These are phyloP conservation scores for Xyrichtys novacula DNA, from an alignment of 2,797 vertebrate genomes.

Conservation along the genomic window DNA sequence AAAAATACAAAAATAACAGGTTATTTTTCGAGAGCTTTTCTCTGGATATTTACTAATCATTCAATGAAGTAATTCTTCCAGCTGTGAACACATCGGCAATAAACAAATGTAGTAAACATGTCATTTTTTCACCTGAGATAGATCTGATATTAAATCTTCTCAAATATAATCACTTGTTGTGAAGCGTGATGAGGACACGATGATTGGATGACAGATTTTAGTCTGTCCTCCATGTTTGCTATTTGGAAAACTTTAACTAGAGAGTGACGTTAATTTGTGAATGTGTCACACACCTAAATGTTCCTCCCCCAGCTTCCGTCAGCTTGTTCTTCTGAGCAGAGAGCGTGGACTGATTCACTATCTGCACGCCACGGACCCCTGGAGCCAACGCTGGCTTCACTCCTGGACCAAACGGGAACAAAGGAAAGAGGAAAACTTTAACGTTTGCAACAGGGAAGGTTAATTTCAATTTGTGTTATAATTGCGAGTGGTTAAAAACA, in stretches of 20 bases:
- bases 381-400: constrained; percentile 87
- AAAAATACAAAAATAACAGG: too few species aligned
- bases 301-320: constrained; percentile 91
- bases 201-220: not conserved
- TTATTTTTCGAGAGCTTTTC: too few species aligned
- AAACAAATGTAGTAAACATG: too few species aligned
- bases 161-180: too few species aligned
- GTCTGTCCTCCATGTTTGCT: not conserved
- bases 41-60: too few species aligned
- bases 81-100: too few species aligned
- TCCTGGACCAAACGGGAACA: constrained; percentile 77
- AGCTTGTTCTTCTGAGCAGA: constrained; percentile 91
- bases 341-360: constrained; percentile 81
- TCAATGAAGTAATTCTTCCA: too few species aligned
- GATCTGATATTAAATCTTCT: too few species aligned
- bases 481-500: not conserved
- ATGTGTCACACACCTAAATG: constrained; percentile 86
- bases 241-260: not conserved
- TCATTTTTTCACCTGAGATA: too few species aligned
- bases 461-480: too few species aligned
- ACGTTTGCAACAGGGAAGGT: too few species aligned
- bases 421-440: not conserved
- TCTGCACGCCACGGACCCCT: constrained; percentile 86
- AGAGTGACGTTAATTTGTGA: not conserved
- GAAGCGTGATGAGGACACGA: too few species aligned